Evolutionary conservation across 2,888 invertebrate species (phyloP).

Genomic region (Hartigia nigra): DNA sequence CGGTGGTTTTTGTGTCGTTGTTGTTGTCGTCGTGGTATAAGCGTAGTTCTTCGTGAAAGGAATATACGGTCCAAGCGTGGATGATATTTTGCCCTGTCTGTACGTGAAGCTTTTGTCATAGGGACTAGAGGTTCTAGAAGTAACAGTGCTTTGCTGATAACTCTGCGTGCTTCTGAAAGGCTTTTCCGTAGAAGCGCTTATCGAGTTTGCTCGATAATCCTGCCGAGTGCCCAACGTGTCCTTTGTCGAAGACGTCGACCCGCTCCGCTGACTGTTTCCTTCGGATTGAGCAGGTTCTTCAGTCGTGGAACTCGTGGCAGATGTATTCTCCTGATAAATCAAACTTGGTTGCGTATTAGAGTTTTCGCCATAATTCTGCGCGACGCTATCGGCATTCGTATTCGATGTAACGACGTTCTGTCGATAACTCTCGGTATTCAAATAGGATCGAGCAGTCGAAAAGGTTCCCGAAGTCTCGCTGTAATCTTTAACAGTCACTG

Average conservation of each 20-base stretch:
- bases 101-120: constrained; percentile 57
- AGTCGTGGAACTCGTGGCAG: neutral
- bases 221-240: constrained; percentile 34
- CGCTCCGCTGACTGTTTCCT: neutral
- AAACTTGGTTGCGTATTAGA: neutral
- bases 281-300: neutral
- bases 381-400: neutral
- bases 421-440: constrained; percentile 16
- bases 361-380: neutral
- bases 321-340: neutral
- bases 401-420: constrained; percentile 17
- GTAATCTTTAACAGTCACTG: neutral
- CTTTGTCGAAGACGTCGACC: constrained; percentile 26
- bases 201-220: constrained; percentile 43
- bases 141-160: constrained; percentile 24
- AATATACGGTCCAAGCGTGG: constrained; percentile 58
- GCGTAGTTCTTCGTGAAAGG: constrained; percentile 61
- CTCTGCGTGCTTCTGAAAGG: constrained; percentile 34
- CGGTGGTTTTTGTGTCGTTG: constrained; percentile 43
- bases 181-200: constrained; percentile 54
- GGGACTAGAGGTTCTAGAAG: constrained; percentile 48
- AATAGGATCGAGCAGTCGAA: constrained; percentile 19
- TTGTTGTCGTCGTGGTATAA: constrained; percentile 40
- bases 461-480: constrained; percentile 1
- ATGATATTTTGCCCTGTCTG: constrained; percentile 53